Conservation (phyloP, 2,888 invertebrate genomes). For the Yponomeuta sedellus region DNA sequence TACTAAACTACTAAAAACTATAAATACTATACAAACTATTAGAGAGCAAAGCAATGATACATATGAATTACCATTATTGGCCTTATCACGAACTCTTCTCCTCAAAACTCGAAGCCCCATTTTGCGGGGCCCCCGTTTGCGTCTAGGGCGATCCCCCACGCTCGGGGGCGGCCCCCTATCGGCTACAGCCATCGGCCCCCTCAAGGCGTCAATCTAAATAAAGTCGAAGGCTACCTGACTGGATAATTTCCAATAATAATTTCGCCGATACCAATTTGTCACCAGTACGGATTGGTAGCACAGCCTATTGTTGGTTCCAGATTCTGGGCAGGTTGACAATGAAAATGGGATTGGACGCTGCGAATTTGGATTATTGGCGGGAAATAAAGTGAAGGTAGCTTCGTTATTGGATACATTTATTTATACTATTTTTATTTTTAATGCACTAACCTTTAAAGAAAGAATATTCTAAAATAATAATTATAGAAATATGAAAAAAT, state of each 20-base stretch:
- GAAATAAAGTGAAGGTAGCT: no score
- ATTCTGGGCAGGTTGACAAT: not conserved
- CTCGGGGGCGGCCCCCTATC: constrained; percentile 31
- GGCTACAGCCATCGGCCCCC: constrained; percentile 25
- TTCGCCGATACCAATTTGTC: constrained; percentile 13
- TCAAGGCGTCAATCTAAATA: constrained; percentile 20
- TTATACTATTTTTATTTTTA: no score
- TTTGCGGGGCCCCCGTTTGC: constrained; percentile 30
- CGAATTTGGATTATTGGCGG: no score
- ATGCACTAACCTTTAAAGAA: no score
- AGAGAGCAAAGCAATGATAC: no score
- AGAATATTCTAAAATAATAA: no score
- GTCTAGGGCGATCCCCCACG: constrained; percentile 27
- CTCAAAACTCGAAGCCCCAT: constrained; percentile 31
- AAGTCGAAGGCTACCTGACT: constrained; percentile 7
- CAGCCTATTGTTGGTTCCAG: not conserved
- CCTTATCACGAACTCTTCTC: constrained; percentile 21
- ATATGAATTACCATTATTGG: no score
- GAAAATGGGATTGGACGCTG: no score
- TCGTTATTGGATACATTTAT: no score
- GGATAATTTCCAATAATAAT: constrained; percentile 14
- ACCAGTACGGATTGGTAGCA: not conserved
- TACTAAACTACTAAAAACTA: no score
- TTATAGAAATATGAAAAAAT: no score
- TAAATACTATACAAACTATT: no score